A percentile compares a stretch with the other conserved stretches of the same genome.
phyloP scores from a whole-genome alignment of 1,140 invertebrate species.

The Musca vetustissima region DNA sequence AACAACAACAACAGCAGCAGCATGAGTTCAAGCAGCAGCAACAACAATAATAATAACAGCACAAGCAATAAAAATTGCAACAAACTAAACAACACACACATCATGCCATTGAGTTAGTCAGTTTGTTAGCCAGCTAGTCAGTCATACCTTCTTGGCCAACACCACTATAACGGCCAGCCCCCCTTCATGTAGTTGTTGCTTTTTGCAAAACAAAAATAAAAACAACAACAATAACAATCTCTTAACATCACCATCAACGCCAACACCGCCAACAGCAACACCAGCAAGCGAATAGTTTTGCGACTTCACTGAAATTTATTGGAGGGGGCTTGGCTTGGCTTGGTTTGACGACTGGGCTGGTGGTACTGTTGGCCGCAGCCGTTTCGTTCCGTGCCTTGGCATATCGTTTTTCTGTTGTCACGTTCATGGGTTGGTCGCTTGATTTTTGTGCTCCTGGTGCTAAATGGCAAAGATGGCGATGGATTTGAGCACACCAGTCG shows the following conservation, averaged over 20 bases:
- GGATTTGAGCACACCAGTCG: too few relatives aligned
- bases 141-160: too few relatives aligned
- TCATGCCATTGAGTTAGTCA: not conserved
- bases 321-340: slow-evolving; percentile 18
- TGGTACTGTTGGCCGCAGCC: not conserved
- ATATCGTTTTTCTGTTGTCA: not conserved
- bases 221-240: too few relatives aligned
- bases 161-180: too few relatives aligned
- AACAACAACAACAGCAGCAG: not conserved
- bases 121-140: too few relatives aligned
- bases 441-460: too few relatives aligned
- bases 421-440: too few relatives aligned
- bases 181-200: too few relatives aligned
- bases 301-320: slow-evolving; percentile 11
- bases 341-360: slow-evolving; percentile 8
- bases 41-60: slow-evolving; percentile 13
- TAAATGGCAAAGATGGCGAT: too few relatives aligned
- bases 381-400: too few relatives aligned
- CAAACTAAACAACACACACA: slow-evolving; percentile 8
- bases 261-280: not conserved
- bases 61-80: slow-evolving; percentile 22
- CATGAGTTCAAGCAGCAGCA: not conserved
- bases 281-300: slow-evolving; percentile 11
- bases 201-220: too few relatives aligned
- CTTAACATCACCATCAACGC: not conserved